These are phyloP conservation scores for Nycteola revayana DNA, from an alignment of 2,888 invertebrate genomes.

Conservation along the genomic window DNA sequence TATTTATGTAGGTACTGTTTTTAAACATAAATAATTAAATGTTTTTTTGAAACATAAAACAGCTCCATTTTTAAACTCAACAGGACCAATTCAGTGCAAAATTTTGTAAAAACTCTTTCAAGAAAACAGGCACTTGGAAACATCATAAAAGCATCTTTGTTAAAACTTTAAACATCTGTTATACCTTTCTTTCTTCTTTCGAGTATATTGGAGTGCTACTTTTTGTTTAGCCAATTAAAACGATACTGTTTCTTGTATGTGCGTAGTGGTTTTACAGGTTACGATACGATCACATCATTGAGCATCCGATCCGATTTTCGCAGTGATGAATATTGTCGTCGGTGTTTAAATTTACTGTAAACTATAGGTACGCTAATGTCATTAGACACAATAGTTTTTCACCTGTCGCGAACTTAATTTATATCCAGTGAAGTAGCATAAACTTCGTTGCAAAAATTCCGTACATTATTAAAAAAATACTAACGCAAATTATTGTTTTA, in stretches of 20 bases:
- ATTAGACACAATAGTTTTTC: no score
- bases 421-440: no score
- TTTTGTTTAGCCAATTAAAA: slow-evolving; percentile 67
- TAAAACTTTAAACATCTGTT: slow-evolving; percentile 28
- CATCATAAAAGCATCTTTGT: slow-evolving; percentile 28
- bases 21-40: no score
- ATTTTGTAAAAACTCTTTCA: slow-evolving; percentile 29
- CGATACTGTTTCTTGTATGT: slow-evolving; percentile 53
- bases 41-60: not conserved
- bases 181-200: slow-evolving; percentile 15
- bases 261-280: slow-evolving; percentile 6
- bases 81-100: slow-evolving; percentile 22
- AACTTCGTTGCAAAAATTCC: no score
- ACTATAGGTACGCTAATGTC: no score
- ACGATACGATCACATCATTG: not conserved
- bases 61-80: slow-evolving; percentile 18
- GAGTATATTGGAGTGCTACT: slow-evolving; percentile 28
- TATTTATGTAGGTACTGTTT: no score
- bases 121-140: slow-evolving; percentile 30
- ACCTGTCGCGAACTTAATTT: no score
- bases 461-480: no score
- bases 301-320: no score
- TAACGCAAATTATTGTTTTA: no score
- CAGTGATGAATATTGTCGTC: no score
- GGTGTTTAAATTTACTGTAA: no score